phyloP scores from a whole-genome alignment of 1,140 invertebrate genomes.

The Brachionus calyciflorus region DNA sequence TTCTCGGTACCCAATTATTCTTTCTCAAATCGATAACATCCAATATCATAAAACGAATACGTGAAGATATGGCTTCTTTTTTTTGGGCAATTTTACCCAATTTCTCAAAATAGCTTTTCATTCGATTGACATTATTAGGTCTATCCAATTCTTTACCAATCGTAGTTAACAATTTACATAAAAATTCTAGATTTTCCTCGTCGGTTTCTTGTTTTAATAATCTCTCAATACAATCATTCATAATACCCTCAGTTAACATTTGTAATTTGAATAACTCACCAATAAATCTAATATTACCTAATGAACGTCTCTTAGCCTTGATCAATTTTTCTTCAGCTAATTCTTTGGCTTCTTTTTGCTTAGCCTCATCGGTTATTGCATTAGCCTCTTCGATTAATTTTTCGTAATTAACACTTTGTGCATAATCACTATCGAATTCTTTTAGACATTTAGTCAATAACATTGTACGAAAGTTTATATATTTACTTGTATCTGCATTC shows the following conservation, averaged over 20 bases:
- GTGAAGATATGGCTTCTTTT: constrained; percentile 66
- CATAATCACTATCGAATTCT: constrained; percentile 77
- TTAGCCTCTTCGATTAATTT: constrained; percentile 46
- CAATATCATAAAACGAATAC: constrained; percentile 88
- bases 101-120: constrained; percentile 67
- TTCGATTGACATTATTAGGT: constrained; percentile 48
- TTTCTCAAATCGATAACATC: constrained; percentile 83
- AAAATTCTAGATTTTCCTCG: constrained; percentile 85
- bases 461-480: constrained; percentile 73
- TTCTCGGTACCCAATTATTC: constrained; percentile 79
- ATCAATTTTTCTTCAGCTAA: constrained; percentile 72
- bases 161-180: constrained; percentile 84
- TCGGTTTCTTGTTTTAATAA: constrained; percentile 71
- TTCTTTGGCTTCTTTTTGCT: constrained; percentile 58
- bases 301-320: constrained; percentile 73
- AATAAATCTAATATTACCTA: constrained; percentile 72
- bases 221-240: constrained; percentile 77
- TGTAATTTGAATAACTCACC: constrained; percentile 87
- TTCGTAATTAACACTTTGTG: constrained; percentile 61
- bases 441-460: constrained; percentile 78
- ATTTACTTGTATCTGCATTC: constrained; percentile 54
- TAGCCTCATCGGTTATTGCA: constrained; percentile 50
- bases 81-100: constrained; percentile 63
- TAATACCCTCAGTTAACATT: constrained; percentile 84
- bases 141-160: constrained; percentile 66